phyloP scores from a whole-genome alignment of 2,888 invertebrate species.

The Calameuta filiformis region DNA sequence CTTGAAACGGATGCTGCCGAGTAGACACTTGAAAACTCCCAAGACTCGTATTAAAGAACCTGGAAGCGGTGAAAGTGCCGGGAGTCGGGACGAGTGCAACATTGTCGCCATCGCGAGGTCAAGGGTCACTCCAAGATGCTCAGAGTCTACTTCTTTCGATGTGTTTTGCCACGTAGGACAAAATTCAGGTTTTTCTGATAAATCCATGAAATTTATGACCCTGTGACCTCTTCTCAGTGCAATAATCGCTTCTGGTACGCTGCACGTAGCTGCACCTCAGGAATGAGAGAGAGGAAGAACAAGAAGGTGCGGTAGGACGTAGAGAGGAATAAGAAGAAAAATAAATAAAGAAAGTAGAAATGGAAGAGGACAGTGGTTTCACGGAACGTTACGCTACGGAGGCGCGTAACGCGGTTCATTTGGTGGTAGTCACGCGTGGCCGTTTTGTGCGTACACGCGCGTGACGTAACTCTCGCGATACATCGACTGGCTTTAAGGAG shows the following conservation, averaged over 20 bases:
- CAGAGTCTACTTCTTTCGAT: background rate
- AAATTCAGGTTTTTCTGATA: slow-evolving; percentile 13
- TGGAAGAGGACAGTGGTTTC: slow-evolving; percentile 41
- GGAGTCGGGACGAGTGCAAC: background rate
- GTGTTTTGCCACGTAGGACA: background rate
- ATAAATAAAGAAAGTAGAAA: background rate
- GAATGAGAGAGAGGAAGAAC: too few species aligned
- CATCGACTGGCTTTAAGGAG: background rate
- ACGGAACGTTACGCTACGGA: slow-evolving; percentile 45
- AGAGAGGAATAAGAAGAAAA: background rate
- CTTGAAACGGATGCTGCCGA: background rate
- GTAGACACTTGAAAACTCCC: background rate
- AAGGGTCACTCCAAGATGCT: background rate
- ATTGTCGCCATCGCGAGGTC: slow-evolving; percentile 1
- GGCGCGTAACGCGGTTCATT: slow-evolving; percentile 57
- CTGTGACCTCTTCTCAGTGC: slow-evolving; percentile 19
- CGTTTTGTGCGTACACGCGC: background rate
- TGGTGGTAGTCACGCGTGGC: slow-evolving; percentile 53
- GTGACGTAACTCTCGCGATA: background rate
- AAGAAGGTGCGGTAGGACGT: background rate
- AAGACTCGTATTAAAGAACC: background rate
- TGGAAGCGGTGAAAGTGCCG: background rate
- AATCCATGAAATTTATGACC: slow-evolving; percentile 47
- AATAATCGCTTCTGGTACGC: background rate
- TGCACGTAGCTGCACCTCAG: background rate